Percentiles rank a stretch among this genome's conserved stretches.
These are phyloP conservation scores for Alectoris magna DNA, from an alignment of 2,797 vertebrate genomes.

Conservation along the genomic window DNA sequence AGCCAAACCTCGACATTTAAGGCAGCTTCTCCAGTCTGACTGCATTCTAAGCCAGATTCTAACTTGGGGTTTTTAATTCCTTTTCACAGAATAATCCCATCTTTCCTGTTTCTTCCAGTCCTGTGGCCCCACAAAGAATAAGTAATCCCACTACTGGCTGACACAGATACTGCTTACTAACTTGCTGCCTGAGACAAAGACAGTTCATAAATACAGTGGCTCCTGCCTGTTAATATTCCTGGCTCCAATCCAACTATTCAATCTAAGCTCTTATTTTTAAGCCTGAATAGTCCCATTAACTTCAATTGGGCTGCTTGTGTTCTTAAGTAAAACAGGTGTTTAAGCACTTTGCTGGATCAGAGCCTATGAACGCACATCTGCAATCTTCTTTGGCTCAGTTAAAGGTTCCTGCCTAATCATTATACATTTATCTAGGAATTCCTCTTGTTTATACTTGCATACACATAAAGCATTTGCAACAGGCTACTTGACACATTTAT, in stretches of 20 bases:
- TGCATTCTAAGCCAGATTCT: neutral
- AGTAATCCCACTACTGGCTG: neutral
- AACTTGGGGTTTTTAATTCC: neutral
- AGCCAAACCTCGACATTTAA: neutral
- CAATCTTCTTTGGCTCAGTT: constrained; percentile 16
- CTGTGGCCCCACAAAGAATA: neutral
- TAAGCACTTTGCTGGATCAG: constrained; percentile 59
- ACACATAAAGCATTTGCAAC: constrained; percentile 27
- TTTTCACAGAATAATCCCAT: neutral
- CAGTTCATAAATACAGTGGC: constrained; percentile 11
- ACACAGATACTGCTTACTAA: neutral
- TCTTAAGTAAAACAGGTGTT: constrained; percentile 61
- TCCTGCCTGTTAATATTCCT: constrained; percentile 45
- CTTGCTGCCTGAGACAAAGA: neutral
- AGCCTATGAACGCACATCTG: constrained; percentile 33
- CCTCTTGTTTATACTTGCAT: constrained; percentile 23
- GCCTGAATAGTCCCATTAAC: constrained; percentile 56
- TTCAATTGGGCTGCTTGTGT: constrained; percentile 24
- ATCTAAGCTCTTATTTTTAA: constrained; percentile 58
- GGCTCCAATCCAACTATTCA: constrained; percentile 38
- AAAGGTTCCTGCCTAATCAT: constrained; percentile 39
- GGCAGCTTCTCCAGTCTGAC: neutral
- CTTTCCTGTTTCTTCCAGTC: neutral
- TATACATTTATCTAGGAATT: constrained; percentile 28
- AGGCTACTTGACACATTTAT: constrained; percentile 56